Evolutionary conservation across 2,888 invertebrate species (phyloP).

Genomic region (Brachyopa scutellaris): DNA sequence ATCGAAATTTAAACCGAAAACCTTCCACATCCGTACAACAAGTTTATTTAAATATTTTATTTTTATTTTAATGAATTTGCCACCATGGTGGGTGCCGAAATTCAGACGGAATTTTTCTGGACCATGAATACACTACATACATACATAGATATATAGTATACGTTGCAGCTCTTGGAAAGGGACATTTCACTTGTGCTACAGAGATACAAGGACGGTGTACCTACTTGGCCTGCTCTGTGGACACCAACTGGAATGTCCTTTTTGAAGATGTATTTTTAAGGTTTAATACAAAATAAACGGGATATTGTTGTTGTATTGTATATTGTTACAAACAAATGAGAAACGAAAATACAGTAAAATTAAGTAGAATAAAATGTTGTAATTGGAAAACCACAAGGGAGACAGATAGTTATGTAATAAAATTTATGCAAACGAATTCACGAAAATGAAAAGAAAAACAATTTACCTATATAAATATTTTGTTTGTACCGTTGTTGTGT

Average conservation of each 20-base stretch:
- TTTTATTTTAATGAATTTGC: background rate
- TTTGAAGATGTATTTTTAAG: constrained; percentile 27
- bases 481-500: background rate
- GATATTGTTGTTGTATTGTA: too few species aligned
- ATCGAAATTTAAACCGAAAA: background rate
- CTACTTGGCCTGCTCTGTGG: background rate
- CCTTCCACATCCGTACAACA: constrained; percentile 3
- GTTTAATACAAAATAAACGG: constrained; percentile 1
- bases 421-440: constrained; percentile 43
- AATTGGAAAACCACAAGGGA: constrained; percentile 27
- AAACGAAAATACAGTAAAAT: background rate
- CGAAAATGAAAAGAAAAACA: constrained; percentile 10
- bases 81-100: background rate
- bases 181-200: constrained; percentile 39
- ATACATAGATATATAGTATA: background rate
- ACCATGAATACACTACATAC: background rate
- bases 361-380: constrained; percentile 29
- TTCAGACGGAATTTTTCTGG: constrained; percentile 1
- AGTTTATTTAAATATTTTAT: background rate
- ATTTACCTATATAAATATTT: too few species aligned
- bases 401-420: constrained; percentile 15
- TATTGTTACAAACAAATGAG: background rate
- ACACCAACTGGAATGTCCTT: constrained; percentile 36
- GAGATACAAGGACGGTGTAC: too few species aligned
- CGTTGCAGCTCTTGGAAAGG: constrained; percentile 26